Evolutionary conservation across 2,113 vertebrate genomes (phyloP).

Genomic region (Dicerorhinus sumatrensis): DNA sequence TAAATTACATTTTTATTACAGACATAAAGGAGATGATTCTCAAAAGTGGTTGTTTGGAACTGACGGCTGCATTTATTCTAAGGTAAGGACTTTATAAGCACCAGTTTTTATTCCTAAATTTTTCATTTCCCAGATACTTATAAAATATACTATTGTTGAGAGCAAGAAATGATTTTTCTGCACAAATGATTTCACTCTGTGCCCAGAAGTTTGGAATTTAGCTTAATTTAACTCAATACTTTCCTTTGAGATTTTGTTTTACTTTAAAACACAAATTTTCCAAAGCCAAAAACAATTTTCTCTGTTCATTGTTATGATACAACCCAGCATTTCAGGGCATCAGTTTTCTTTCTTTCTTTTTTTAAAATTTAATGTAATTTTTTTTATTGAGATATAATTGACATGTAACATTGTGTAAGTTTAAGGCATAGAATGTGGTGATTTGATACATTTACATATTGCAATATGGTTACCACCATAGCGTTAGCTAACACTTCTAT

Average conservation of each 20-base stretch:
- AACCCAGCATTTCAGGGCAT: background rate
- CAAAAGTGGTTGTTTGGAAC: constrained; percentile 80
- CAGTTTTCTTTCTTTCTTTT: background rate
- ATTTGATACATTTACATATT: background rate
- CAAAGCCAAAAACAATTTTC: constrained; percentile 12
- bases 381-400: background rate
- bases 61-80: constrained; percentile 77
- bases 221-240: constrained; percentile 13
- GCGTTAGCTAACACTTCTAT: background rate
- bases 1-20: constrained; percentile 72
- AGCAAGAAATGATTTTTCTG: background rate
- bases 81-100: constrained; percentile 43
- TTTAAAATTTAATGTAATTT: background rate
- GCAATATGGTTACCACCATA: background rate
- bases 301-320: background rate
- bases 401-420: background rate
- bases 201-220: background rate
- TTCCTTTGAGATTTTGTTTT: constrained; percentile 17
- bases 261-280: constrained; percentile 42
- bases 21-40: constrained; percentile 64
- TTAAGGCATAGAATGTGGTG: background rate
- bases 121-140: background rate
- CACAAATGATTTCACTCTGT: constrained; percentile 43
- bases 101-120: background rate
- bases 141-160: background rate